These are phyloP conservation scores for Allygus modestus DNA, from an alignment of 2,888 invertebrate genomes.

Conservation along the genomic window DNA sequence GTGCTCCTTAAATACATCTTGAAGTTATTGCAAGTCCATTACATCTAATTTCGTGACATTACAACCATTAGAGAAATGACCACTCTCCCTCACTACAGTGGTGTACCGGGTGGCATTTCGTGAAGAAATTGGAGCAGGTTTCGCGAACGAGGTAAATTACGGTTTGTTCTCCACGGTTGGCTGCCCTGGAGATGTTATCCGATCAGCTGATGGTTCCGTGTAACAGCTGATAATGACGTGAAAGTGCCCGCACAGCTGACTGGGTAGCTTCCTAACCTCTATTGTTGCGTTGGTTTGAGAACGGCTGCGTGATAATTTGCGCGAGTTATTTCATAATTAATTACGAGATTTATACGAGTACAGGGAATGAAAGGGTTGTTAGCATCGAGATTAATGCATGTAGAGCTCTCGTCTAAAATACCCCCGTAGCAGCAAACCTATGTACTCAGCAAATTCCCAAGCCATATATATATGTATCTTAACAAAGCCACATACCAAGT, in stretches of 20 bases:
- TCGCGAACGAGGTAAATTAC: conserved; percentile 21
- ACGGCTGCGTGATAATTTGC: neutral
- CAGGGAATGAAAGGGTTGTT: no score
- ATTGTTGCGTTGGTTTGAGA: conserved; percentile 14
- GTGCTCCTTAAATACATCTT: no score
- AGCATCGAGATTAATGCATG: no score
- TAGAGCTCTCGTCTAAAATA: no score
- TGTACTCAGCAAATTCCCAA: no score
- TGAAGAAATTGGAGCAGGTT: neutral
- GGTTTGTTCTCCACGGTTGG: conserved; percentile 22
- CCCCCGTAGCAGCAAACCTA: no score
- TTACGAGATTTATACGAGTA: no score
- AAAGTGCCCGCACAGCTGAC: conserved; percentile 20
- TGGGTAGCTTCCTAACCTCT: conserved; percentile 18
- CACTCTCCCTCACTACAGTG: neutral
- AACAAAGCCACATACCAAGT: no score
- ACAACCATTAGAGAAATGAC: neutral
- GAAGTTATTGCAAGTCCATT: neutral
- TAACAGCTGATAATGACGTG: conserved; percentile 43
- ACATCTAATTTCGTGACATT: neutral
- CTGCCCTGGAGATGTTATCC: conserved; percentile 34
- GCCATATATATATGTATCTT: no score
- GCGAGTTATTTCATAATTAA: neutral
- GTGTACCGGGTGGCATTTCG: neutral
- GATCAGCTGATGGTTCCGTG: conserved; percentile 32